These are phyloP conservation scores for Lissonota sp. DNA, from an alignment of 2,888 invertebrate species.

Conservation along the genomic window DNA sequence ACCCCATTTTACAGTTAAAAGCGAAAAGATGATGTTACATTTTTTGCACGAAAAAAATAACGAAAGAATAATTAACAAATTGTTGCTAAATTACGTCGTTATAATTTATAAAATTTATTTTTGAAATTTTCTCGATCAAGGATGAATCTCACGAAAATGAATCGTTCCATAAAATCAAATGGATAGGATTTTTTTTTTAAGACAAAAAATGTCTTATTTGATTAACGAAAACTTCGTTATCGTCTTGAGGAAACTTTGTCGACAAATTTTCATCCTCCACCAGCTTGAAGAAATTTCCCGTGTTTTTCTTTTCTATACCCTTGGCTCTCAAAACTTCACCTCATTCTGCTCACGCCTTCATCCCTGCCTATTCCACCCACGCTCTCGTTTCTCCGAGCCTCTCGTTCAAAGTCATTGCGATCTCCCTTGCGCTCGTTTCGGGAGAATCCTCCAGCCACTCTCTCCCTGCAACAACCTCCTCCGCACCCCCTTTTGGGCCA, in stretches of 20 bases:
- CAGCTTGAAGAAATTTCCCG: conserved; percentile 24
- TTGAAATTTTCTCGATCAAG: too few species aligned
- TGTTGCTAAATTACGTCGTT: too few species aligned
- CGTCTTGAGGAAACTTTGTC: conserved; percentile 19
- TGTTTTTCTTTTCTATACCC: conserved; percentile 29
- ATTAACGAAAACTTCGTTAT: conserved; percentile 14
- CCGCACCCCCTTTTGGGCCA: conserved; percentile 12
- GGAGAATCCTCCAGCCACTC: neutral
- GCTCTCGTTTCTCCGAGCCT: neutral
- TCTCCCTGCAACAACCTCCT: neutral
- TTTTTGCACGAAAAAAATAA: too few species aligned
- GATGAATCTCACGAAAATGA: too few species aligned
- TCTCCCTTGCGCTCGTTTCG: neutral
- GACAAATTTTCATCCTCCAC: conserved; percentile 27
- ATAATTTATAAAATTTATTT: too few species aligned
- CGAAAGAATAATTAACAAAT: too few species aligned
- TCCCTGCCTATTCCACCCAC: conserved; percentile 19
- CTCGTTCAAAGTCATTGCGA: conserved; percentile 3
- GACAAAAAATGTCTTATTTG: too few species aligned
- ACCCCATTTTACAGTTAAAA: too few species aligned
- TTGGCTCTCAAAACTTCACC: conserved; percentile 25
- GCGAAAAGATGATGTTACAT: too few species aligned
- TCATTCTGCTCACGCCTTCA: conserved; percentile 21
- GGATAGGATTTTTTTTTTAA: too few species aligned
- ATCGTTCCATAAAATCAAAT: too few species aligned